phyloP scores from a whole-genome alignment of 2,797 vertebrate genomes.

The Forpus xanthops region DNA sequence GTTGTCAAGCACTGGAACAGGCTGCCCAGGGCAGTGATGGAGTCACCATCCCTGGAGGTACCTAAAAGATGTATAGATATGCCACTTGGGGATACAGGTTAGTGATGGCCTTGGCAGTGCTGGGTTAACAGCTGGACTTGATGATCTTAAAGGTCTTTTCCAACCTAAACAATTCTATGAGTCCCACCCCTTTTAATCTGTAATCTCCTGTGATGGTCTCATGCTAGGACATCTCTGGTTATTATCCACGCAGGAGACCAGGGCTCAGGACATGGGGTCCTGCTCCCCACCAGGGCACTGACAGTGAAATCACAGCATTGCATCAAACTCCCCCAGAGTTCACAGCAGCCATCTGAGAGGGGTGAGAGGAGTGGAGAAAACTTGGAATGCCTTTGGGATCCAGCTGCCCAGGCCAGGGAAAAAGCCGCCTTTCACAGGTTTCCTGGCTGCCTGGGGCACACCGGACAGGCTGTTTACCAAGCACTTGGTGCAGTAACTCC shows the following conservation, averaged over 20 bases:
- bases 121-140: background rate
- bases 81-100: background rate
- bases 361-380: background rate
- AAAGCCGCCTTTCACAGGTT: background rate
- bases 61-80: background rate
- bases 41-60: background rate
- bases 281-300: accelerated
- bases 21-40: background rate
- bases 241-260: background rate
- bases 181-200: background rate
- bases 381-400: background rate
- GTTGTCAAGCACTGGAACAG: background rate
- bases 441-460: accelerated
- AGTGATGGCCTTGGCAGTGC: background rate
- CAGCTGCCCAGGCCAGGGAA: background rate
- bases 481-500: background rate
- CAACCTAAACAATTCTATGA: background rate
- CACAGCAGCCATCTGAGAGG: accelerated
- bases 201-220: accelerated
- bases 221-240: background rate
- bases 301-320: background rate
- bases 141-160: background rate
- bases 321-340: background rate
- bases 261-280: background rate
- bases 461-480: accelerated